Evolutionary conservation across 2,888 invertebrate genomes (phyloP).

Genomic region (Kuschelorhynchus macadamiae): DNA sequence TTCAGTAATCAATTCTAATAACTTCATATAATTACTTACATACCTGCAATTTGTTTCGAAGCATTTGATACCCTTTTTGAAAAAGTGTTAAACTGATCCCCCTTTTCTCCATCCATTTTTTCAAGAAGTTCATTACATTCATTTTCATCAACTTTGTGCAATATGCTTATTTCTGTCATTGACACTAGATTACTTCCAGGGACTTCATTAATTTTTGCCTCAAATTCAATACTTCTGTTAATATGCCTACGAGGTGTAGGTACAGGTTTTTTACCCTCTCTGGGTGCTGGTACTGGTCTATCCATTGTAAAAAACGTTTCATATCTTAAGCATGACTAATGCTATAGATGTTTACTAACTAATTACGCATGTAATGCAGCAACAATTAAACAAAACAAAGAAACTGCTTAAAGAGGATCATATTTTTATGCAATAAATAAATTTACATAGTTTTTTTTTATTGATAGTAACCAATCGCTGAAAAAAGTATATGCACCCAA

Average conservation of each 20-base stretch:
- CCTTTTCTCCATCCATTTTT: slow-evolving; percentile 26
- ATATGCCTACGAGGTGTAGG: slow-evolving; percentile 72
- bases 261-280: slow-evolving; percentile 69
- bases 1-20: too few species aligned
- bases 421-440: slow-evolving; percentile 3
- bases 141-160: slow-evolving; percentile 12
- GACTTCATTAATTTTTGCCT: slow-evolving; percentile 59
- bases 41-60: slow-evolving; percentile 69
- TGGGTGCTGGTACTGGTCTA: slow-evolving; percentile 46
- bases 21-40: too few species aligned
- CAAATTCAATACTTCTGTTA: slow-evolving; percentile 47
- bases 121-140: too few species aligned
- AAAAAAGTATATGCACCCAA: too few species aligned
- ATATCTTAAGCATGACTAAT: slow-evolving; percentile 33
- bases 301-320: slow-evolving; percentile 35
- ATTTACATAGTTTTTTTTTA: too few species aligned
- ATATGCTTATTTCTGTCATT: slow-evolving; percentile 15
- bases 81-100: slow-evolving; percentile 42
- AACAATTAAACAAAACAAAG: slow-evolving; percentile 30
- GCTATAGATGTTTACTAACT: slow-evolving; percentile 17
- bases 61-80: slow-evolving; percentile 68
- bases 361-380: slow-evolving; percentile 17
- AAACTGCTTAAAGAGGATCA: not conserved
- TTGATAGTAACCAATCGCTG: too few species aligned
- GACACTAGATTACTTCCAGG: slow-evolving; percentile 56